Conservation (phyloP, 2,797 vertebrate genomes). For the Labroides dimidiatus region DNA sequence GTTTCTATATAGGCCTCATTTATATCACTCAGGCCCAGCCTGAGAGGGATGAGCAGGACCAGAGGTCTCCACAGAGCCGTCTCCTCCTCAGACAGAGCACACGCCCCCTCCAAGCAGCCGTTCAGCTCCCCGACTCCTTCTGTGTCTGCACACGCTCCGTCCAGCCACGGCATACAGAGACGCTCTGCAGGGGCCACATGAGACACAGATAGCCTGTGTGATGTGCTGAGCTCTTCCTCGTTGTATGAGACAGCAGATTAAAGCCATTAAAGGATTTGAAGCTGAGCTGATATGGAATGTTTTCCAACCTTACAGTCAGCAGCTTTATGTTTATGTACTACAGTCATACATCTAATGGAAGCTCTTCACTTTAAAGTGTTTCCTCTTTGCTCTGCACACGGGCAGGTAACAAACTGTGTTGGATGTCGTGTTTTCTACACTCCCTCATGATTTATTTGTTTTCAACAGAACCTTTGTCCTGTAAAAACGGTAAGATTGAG, state of each 20-base stretch:
- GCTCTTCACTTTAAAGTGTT: not conserved
- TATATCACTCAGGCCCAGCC: conserved; percentile 96
- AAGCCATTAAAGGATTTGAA: not conserved
- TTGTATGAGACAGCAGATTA: not conserved
- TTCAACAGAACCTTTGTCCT: not conserved
- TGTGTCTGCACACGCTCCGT: conserved; percentile 72
- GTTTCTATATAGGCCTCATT: conserved; percentile 98
- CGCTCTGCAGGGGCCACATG: conserved; percentile 80
- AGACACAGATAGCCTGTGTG: not conserved
- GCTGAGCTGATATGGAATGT: not conserved
- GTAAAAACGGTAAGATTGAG: not conserved
- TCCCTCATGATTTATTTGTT: not conserved
- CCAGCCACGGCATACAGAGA: conserved; percentile 88
- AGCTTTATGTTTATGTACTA: conserved; percentile 4
- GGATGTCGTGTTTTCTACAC: not conserved
- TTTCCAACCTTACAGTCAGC: not conserved
- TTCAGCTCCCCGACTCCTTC: conserved; percentile 84
- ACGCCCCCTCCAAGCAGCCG: conserved; percentile 86
- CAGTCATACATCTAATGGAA: not conserved
- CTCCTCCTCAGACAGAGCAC: conserved; percentile 82
- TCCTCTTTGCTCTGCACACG: not conserved
- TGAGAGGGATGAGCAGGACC: conserved; percentile 96
- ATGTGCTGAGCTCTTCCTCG: too few relatives aligned
- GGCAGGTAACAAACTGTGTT: not conserved
- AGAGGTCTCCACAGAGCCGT: conserved; percentile 90